Percentiles rank a stretch among this genome's conserved stretches.
These are phyloP conservation scores for Tursiops truncatus DNA, from an alignment of 2,113 vertebrate genomes.

Conservation along the genomic window DNA sequence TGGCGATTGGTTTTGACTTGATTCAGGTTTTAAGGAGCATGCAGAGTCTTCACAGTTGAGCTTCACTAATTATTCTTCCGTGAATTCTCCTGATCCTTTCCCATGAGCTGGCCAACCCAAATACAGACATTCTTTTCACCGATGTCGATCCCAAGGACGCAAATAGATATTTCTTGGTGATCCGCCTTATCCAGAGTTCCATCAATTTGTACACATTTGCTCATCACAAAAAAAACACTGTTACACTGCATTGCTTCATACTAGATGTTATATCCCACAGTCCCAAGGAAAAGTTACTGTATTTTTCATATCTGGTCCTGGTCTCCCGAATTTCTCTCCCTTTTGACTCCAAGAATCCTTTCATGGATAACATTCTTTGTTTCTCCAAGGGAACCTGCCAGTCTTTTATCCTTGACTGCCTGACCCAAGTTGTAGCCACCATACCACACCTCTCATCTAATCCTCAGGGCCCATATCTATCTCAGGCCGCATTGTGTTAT, in stretches of 20 bases:
- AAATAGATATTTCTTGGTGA: not conserved
- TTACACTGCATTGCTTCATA: not conserved
- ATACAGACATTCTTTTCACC: not conserved
- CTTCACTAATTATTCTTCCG: not conserved
- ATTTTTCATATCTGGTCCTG: not conserved
- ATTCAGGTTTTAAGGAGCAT: not conserved
- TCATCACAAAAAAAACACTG: not conserved
- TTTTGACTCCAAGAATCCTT: not conserved
- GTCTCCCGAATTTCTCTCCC: not conserved
- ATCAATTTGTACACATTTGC: not conserved
- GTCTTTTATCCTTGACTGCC: not conserved
- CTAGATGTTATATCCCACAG: not conserved
- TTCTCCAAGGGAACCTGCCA: not conserved
- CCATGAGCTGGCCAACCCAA: not conserved
- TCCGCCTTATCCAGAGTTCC: not conserved
- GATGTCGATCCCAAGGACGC: not conserved
- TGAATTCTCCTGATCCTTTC: not conserved
- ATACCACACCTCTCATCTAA: not conserved
- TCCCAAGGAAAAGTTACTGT: not conserved
- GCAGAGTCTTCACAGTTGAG: not conserved
- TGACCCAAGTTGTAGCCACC: not conserved
- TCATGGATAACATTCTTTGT: not conserved
- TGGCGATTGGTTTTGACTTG: not conserved
- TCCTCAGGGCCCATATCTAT: not conserved
- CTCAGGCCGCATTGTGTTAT: not conserved